Base-by-base conservation (phyloP, 2,888 invertebrate genomes). In the Entomobrya proxima region DNA sequence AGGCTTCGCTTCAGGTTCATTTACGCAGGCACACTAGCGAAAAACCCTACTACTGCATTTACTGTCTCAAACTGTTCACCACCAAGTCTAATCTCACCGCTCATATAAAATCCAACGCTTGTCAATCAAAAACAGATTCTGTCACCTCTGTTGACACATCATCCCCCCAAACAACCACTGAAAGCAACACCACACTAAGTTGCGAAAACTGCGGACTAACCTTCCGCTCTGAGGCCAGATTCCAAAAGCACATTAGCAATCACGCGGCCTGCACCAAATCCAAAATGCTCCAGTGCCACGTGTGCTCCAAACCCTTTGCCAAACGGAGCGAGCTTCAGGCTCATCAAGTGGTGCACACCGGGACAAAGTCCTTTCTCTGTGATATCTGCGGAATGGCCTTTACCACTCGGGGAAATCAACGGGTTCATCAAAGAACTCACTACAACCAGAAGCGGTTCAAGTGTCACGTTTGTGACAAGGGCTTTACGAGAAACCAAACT, bases 401-500 rank as follows among this genome's bases (percentile, higher is more conserved):
- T 67, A 64, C 88, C 0, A 89, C 89, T 0, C 78, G 74, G 37
- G 89, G 89, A 15, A 89, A 89, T 77, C 85, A 83, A 47, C 50
- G 76, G n/a, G 86, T 86, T 35, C 89, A 89, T 58, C 82, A 85
- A 30, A 81, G 86, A 27, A 85, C 86, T 0, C 89, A 89, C 77
- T 86, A 75, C 3, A 32, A 35, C 1, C 30, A 61, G 5, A 88
- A 87, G 47, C 15, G 77, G 11, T 88, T 86, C 37, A 69, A 74
- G 9, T 89, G 89, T 47, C 76, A 47, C 6, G 47, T 55, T 11
- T 89, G 89, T 35, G 35, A 47, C 11, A 88, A 87, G 58, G 80
- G 87, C 7, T 89, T 89, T 64, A 88, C 88, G 37, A 50, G 89
- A 78, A 88, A 86, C 15, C 85, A 78, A 64, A 86, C 89, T 18